Evolutionary conservation across 2,113 vertebrate genomes (phyloP), one percentile per base, ranked within the genome.

Genomic region (Callithrix jacchus): DNA sequence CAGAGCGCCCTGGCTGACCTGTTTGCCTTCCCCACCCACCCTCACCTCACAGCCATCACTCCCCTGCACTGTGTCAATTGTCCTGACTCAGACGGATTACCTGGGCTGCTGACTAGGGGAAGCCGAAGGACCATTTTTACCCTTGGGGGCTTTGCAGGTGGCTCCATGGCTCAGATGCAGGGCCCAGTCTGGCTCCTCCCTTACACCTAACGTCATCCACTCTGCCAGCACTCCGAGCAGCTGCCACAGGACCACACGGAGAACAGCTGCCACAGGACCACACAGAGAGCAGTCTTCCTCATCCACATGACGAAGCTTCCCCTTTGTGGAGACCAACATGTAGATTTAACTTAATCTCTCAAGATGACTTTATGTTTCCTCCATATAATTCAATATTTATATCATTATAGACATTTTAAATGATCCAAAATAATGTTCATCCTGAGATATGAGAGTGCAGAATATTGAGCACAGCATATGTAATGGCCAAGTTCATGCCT

Each of bases 41-140:
- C n/a, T 35, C 54, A 3, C 23, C 3, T 18, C 54, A 20, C 7
- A 49, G n/a, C 18, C 14, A 0, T 70, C 25, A 35, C 3, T 10
- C 25, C 3, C 17, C 7, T 5, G 42, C 3, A 0, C 4, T 2
- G 2, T 21, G 0, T 9, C 42, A 13, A 4, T 5, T 4, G 49
- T 42, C 23, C 9, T 17, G 20, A 3, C 5, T 0, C 4, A 0
- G 5, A 0, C 16, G 2, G 6, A 32, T 13, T 0, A 2, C 18
- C 0, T 6, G 37, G 18, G 54, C 20, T 82, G 1, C 27, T 2
- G 16, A 54, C 8, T 3, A 0, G 56, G 2, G 1, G 42, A 21
- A 58, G n/a, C 16, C 9, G 12, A 49, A n/a, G 61, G 64, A 20
- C 11, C 10, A 21, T 5, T 21, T 5, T 32, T 1, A 27, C 9